A percentile compares a stretch with the other conserved stretches of the same genome.
These are phyloP conservation scores for Cynocephalus volans DNA, from an alignment of 2,113 vertebrate genomes.

Conservation along the genomic window DNA sequence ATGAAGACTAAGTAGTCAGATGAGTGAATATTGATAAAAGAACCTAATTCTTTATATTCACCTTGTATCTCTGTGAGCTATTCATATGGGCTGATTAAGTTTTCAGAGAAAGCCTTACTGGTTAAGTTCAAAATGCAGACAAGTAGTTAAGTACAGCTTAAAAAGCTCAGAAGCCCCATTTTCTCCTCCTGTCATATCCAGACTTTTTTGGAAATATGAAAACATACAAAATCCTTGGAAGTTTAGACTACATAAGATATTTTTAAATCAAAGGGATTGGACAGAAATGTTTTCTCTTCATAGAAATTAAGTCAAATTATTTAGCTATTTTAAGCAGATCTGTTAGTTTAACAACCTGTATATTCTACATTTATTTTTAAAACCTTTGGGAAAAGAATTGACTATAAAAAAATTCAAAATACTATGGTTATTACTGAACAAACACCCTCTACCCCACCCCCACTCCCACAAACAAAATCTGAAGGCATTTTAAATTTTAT, in stretches of 20 bases:
- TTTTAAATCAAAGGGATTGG: constrained; percentile 61
- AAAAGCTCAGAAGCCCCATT: constrained; percentile 30
- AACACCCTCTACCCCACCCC: not conserved
- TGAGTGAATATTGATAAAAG: constrained; percentile 64
- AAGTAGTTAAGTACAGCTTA: constrained; percentile 45
- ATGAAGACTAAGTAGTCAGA: constrained; percentile 44
- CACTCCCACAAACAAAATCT: not conserved
- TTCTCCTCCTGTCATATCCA: not conserved
- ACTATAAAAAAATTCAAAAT: not conserved
- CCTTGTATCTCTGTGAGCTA: constrained; percentile 13
- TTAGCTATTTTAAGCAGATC: constrained; percentile 20
- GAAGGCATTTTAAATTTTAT: constrained; percentile 22
- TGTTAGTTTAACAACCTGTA: not conserved
- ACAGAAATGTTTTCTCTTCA: not conserved
- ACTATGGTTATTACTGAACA: not conserved
- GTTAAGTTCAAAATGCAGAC: constrained; percentile 58
- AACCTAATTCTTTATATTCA: constrained; percentile 42
- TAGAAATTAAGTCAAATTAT: constrained; percentile 38
- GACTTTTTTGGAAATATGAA: constrained; percentile 49
- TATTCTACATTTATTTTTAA: constrained; percentile 47
- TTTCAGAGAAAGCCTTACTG: constrained; percentile 66
- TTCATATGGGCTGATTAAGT: constrained; percentile 50
- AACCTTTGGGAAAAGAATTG: constrained; percentile 30
- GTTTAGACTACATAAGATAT: constrained; percentile 28
- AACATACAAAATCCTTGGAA: constrained; percentile 29